Percentiles rank a stretch among this genome's conserved stretches.
These are phyloP conservation scores for Zosterops borbonicus DNA, from an alignment of 2,113 vertebrate species.

Conservation along the genomic window DNA sequence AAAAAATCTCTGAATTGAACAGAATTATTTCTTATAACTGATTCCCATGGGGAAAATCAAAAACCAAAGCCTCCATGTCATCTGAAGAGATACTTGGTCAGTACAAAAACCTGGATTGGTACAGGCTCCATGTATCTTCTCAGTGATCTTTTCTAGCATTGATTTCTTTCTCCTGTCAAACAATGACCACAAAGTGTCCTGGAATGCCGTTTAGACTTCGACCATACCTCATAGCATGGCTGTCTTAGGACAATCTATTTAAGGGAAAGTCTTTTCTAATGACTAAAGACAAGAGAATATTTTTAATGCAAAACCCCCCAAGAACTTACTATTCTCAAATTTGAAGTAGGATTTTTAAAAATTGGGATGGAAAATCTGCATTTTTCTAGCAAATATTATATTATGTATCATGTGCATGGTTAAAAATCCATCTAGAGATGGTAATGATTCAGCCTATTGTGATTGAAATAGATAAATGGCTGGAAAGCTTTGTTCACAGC, in stretches of 20 bases:
- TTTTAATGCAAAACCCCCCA: neutral
- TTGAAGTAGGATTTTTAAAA: neutral
- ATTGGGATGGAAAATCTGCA: neutral
- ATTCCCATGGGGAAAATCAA: neutral
- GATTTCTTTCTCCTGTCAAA: neutral
- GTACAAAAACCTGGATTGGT: neutral
- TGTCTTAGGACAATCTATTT: neutral
- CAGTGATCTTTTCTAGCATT: neutral
- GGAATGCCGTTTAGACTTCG: neutral
- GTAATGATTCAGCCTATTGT: neutral
- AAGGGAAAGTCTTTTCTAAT: neutral
- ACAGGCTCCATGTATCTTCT: neutral
- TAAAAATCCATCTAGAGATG: neutral
- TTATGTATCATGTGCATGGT: neutral
- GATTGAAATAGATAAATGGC: neutral
- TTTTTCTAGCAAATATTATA: neutral
- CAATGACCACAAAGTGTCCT: neutral
- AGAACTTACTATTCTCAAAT: neutral
- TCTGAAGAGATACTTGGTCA: neutral
- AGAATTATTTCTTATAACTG: neutral
- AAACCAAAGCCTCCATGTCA: neutral
- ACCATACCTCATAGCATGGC: neutral
- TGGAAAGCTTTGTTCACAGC: neutral
- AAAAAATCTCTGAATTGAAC: neutral
- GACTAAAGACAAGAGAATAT: neutral